These are phyloP conservation scores for Montipora efflorescens DNA, from an alignment of 64 coral and sea anemone species.

Conservation along the genomic window DNA sequence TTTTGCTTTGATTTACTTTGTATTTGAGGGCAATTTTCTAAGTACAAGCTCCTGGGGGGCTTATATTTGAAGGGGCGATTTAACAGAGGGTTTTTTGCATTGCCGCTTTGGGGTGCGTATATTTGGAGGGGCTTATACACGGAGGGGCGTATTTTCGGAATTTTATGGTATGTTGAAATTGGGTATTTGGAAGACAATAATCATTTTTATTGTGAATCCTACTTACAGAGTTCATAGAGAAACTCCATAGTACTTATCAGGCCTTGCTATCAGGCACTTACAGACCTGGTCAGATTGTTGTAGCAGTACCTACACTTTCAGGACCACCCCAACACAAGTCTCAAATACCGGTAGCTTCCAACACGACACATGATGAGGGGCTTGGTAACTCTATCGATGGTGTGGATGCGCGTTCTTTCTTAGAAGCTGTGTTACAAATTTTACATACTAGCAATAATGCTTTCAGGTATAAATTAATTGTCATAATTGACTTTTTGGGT, in stretches of 20 bases:
- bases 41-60: too few species aligned
- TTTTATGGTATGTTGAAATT: too few species aligned
- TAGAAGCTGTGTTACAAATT: slow-evolving; percentile 79
- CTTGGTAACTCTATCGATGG: slow-evolving; percentile 36
- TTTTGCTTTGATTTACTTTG: too few species aligned
- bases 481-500: not conserved
- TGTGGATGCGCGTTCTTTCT: slow-evolving; percentile 83
- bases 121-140: too few species aligned
- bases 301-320: slow-evolving; percentile 77
- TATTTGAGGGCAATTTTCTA: too few species aligned
- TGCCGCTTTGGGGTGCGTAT: too few species aligned
- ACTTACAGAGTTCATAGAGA: slow-evolving; percentile 88
- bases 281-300: slow-evolving; percentile 86
- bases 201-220: not conserved
- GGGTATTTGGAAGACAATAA: too few species aligned
- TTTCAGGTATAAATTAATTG: slow-evolving; percentile 53
- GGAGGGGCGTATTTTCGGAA: too few species aligned
- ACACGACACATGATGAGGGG: slow-evolving; percentile 23
- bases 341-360: slow-evolving; percentile 19
- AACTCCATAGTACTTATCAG: slow-evolving; percentile 73
- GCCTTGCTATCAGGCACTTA: slow-evolving; percentile 75
- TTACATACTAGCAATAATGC: slow-evolving; percentile 68
- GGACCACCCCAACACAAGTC: slow-evolving; percentile 70
- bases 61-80: too few species aligned
- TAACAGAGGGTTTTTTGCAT: too few species aligned